These are phyloP conservation scores for Ceratosolen fusciceps DNA, from an alignment of 1,140 invertebrate species.

Conservation along the genomic window DNA sequence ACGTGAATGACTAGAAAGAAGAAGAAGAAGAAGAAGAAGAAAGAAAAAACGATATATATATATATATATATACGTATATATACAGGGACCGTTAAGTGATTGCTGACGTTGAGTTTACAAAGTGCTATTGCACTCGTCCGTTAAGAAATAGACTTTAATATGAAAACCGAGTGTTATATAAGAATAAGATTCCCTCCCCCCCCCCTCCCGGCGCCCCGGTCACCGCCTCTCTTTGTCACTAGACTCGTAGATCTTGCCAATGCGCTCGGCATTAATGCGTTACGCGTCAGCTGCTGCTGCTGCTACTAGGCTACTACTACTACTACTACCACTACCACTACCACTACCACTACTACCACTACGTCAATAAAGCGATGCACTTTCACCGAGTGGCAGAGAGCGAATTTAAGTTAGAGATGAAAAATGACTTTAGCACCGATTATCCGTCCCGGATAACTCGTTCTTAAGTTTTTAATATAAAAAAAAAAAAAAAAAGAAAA, in stretches of 20 bases:
- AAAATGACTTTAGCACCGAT: too few relatives aligned
- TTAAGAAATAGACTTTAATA: slow-evolving; percentile 1
- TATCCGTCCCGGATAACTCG: too few relatives aligned
- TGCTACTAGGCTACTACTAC: too few relatives aligned
- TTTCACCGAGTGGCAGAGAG: slow-evolving; percentile 52
- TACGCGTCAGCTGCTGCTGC: slow-evolving; percentile 24
- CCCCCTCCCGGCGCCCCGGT: not conserved
- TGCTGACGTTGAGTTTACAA: not conserved
- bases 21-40: not conserved
- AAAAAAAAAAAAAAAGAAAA: too few relatives aligned
- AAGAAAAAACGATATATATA: too few relatives aligned
- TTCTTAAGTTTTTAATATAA: too few relatives aligned
- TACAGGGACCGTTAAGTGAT: not conserved
- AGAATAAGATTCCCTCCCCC: not conserved
- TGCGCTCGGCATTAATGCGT: slow-evolving; percentile 28
- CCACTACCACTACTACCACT: too few relatives aligned
- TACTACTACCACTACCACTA: too few relatives aligned
- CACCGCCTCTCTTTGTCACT: not conserved
- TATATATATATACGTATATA: too few relatives aligned
- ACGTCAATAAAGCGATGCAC: slow-evolving; percentile 55
- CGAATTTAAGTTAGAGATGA: slow-evolving; percentile 25
- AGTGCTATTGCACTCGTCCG: not conserved
- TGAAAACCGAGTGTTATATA: not conserved
- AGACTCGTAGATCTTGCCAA: not conserved
- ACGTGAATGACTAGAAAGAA: not conserved